Evolutionary conservation across 1,140 invertebrate genomes (phyloP), one percentile per base, ranked within the genome.

Genomic region (Linepithema humile): DNA sequence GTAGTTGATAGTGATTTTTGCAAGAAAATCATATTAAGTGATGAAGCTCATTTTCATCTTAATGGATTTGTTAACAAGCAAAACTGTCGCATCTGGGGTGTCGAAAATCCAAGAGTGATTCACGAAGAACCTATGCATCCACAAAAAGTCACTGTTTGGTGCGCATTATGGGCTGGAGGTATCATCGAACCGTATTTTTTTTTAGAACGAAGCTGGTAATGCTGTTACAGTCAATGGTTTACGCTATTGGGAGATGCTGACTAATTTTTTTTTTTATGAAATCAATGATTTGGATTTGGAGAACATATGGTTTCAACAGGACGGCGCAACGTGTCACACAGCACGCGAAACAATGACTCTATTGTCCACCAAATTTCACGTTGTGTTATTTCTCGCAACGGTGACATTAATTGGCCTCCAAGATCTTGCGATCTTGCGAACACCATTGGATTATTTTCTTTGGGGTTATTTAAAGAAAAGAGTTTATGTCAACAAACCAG

Each of bases 141-240:
- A 78, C 84, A 91, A 91, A 60, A 88, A 83, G 88, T 92, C 69
- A 92, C 89, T 84, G 90, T 93, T 88, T 91, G 91, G 89, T 92
- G 87, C 57, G 89, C 86, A 83, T 89, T 94, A 84, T 89, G 78
- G 83, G 88, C 86, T 84, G 89, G 87, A 77, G 89, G 88, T 75
- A 90, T 92, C n/a, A 91, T 90, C 84, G 90, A 91, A 74, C 89
- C 87, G 78, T 92, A 78, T n/a, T 72, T 91, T 90, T 67, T 90
- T 90, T 67, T 64, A 78, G 67, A 57, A 89, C 72, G 83, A 86
- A 32, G 35, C 15, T 32, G 69, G 83, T 40, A 35, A 77, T 29
- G 50, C 70, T 50, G 53, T 88, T 3, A 90, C 85, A 15, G 88
- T 91, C 32, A 90, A 75, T 40, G 78, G 80, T 82, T 69, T 53